Base-by-base conservation (phyloP, 35 echinoderm and acorn worm species). In the Apostichopus japonicus region DNA sequence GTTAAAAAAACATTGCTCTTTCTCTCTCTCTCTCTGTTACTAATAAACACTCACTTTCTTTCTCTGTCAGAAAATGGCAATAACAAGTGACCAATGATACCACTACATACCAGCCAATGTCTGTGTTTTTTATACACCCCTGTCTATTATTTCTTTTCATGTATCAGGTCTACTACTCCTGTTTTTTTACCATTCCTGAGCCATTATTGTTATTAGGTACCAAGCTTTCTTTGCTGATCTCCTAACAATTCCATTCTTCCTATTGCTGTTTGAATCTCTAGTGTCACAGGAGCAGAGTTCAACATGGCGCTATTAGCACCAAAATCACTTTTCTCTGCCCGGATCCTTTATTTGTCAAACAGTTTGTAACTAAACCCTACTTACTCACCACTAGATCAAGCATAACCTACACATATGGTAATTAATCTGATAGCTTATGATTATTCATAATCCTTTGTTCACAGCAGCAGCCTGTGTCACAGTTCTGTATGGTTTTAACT, bases 401-500 rank as follows among this genome's bases (percentile, higher is more conserved):
- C 81, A 84, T 84, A 84, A 84, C 81, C 81, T 84, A 54, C 81
- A 84, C 81, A 59, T 84, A 84, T 84, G 81, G 81, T 84, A 84
- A 84, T 84, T 84, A 84, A 84, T 57, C 81, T 58, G 16, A 58
- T 84, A n/a, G 17, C 81, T 84, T 58, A 84, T 84, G 81, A 58
- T 15, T 84, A 84, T 84, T 84, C 81, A 84, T 84, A 58, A 84
- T 84, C 81, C 81, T 84, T 84, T 84, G 81, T 84, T 84, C 23
- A 61, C 8, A 61, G 57, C 57, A 83, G 10, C 81, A 84, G 19
- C 21, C 22, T 84, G 81, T 84, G 13, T n/a, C 81, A 84, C 54
- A 84, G 81, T 53, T 23, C 53, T 56, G 14, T 84, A 5, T 58
- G 78, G 17, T 84, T 84, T 56, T 44, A 33, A 44, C 33, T 57